Evolutionary conservation across 2,797 vertebrate species (phyloP), one percentile per base, ranked within the genome.

Genomic region (Xenentodon cancila): DNA sequence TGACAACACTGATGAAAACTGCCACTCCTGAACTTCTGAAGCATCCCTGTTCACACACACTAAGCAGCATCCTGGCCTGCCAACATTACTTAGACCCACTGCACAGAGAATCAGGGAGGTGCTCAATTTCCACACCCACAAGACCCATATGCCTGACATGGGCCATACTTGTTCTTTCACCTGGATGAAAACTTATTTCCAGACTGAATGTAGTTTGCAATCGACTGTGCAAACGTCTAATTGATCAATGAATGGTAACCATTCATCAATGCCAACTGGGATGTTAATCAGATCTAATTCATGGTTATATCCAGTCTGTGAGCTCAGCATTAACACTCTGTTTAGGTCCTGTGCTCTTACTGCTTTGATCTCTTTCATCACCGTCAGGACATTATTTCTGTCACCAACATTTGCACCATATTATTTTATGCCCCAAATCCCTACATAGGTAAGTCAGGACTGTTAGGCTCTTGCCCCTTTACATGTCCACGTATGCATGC

Each of bases 401-500:
- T 59, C 18, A 54, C 56, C 42, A 59, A 16, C 57, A 68, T 60
- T 25, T 25, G 3, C 52, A 61, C 66, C 43, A 56, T 58, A 16
- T 56, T 57, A 55, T 40, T 54, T 46, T 19, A 58, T 40, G 54
- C 43, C 45, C 53, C 48, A 56, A 58, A 74, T 40, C 62, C 50
- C 40, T 42, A 68, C 9, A 43, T 51, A 57, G 56, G 3, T 18
- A 56, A 32, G 70, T n/a, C 42, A 56, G 32, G 54, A 62, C 59
- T 65, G 50, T 32, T 19, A 47, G 55, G 53, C 25, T 25, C 25
- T 25, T 25, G 25, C 25, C 25, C 25, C 25, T 25, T 25, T 25
- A 37, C 34, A 37, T 13, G 11, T 9, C 3, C 9, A 12, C 34
- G 11, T 3, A 37, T 9, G 2, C 3, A 11, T 9, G 11, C 32